Base-by-base conservation (phyloP, 2,888 invertebrate species). In the Sphaerophoria rueppellii region DNA sequence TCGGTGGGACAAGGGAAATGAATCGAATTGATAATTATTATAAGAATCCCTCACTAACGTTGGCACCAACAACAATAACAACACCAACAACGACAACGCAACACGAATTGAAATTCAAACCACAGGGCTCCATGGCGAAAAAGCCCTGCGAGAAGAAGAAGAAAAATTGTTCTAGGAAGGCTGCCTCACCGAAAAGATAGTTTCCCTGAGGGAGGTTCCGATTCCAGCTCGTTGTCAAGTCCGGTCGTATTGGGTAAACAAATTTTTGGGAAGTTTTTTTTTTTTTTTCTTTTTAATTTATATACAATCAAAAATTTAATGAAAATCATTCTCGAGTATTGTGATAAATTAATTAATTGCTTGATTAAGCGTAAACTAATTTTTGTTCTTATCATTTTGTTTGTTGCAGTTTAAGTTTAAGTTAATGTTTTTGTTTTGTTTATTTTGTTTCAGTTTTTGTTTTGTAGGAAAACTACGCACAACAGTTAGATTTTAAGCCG, bases 11-110 rank as follows among this genome's bases (percentile, higher is more conserved):
- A 32, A 83, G 75, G 24, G 83, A 83, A 50, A 80, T 83, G 75
- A 83, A 79, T 57, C 61, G 83, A 6, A 83, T 83, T 43, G 83
- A 83, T 32, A 57, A 60, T 2, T 83, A 83, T 35, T 83, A 83
- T 55, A 83, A 71, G 11, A 83, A 67, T 71, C 57, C 57, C 12
- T 50, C 67, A 34, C 9, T 16, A 67, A 32, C 46, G 14, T 67
- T 71, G 24, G 54, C 71, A 24, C 35, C 71, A 5, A 76, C 60
- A 1, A 50, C 24, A 1, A 57, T 43, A 35, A 61, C 16, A 9
- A 79, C 75, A n/a, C 32, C 24, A 3, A 12, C 43, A 9, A 40
- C 40, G 74, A 83, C 11, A 79, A 65, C 24, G 35, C 82, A 57
- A 4, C 70, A n/a, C 70, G 24, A 69, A 50, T 6, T 69, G 14